A percentile compares a stretch with the other conserved stretches of the same genome.
Evolutionary conservation across 2,888 invertebrate species (phyloP).

Genomic region (Drosophila eohydei): DNA sequence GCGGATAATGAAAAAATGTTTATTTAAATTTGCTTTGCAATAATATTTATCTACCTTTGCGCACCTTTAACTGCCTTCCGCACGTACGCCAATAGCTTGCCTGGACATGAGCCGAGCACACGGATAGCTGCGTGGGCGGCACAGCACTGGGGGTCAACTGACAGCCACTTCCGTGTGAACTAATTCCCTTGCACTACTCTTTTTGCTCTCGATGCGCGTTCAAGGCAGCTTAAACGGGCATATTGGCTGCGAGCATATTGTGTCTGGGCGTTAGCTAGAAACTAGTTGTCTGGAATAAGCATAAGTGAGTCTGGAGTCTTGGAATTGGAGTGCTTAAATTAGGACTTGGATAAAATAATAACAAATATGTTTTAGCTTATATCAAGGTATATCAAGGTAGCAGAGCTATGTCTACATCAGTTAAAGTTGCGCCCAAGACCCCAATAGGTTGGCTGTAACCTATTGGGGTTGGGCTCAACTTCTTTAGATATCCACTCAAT

Average conservation of each 20-base stretch:
- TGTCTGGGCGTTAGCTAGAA: too few relatives aligned
- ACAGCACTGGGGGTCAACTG: slow-evolving; percentile 19
- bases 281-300: too few relatives aligned
- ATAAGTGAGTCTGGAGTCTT: too few relatives aligned
- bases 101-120: slow-evolving; percentile 25
- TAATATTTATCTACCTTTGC: slow-evolving; percentile 79
- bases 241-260: neutral
- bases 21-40: slow-evolving; percentile 71
- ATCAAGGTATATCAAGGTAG: too few relatives aligned
- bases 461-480: too few relatives aligned
- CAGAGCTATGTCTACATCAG: too few relatives aligned
- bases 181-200: slow-evolving; percentile 73
- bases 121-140: slow-evolving; percentile 11
- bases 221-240: neutral
- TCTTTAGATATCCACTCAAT: neutral
- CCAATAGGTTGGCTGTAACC: neutral
- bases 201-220: slow-evolving; percentile 24
- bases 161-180: slow-evolving; percentile 77
- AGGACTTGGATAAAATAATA: too few relatives aligned
- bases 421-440: neutral
- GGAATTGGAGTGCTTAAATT: too few relatives aligned
- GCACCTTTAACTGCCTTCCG: slow-evolving; percentile 64
- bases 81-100: slow-evolving; percentile 48
- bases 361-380: too few relatives aligned
- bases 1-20: slow-evolving; percentile 68